Base-by-base conservation (phyloP, 2,797 vertebrate genomes). In the Orientallactaga sibirica region DNA sequence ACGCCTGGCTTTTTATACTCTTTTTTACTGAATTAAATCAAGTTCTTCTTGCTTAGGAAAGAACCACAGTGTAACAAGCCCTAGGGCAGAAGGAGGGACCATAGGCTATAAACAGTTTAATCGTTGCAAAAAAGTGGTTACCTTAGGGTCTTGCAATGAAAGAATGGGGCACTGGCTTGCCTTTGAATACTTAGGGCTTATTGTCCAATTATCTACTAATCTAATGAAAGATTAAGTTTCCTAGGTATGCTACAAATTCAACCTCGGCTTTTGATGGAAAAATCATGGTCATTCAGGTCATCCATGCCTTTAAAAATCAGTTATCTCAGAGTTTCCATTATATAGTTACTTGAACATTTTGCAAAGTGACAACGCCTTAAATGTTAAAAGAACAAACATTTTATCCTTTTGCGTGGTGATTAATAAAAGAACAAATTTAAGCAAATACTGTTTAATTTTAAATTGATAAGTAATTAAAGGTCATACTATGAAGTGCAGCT, bases 331-430 rank as follows among this genome's bases (percentile, higher is more conserved):
- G 62, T 92, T 92, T 93, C 77, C 52, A 70, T 81, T 87, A 79
- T 43, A 90, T 37, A 61, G 24, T 68, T 41, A 77, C n/a, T 87
- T 76, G 33, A 94, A 75, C 22, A 20, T 66, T 82, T 79, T 94
- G 95, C 83, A 93, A 75, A 91, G 52, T 86, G 70, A 86, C 18
- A 81, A 37, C 87, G 24, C 58, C 62, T 74, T 85, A 78, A 87
- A 78, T 81, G 41, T 77, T 76, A 68, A 85, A 58, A 86, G 82
- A 83, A 77, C 76, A 48, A 48, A 48, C 14, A 58, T 52, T 78
- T 81, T 79, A 22, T 79, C 37, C 19, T 89, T 90, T 71, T 67
- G 3, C 52, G 33, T 48, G 29, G 8, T 81, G n/a, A 66, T 24
- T 73, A 14, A 84, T 86, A 22, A 88, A 88, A 92, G 70, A 29